Evolutionary conservation across 2,113 vertebrate genomes (phyloP).

Genomic region (Laticauda laticaudata): DNA sequence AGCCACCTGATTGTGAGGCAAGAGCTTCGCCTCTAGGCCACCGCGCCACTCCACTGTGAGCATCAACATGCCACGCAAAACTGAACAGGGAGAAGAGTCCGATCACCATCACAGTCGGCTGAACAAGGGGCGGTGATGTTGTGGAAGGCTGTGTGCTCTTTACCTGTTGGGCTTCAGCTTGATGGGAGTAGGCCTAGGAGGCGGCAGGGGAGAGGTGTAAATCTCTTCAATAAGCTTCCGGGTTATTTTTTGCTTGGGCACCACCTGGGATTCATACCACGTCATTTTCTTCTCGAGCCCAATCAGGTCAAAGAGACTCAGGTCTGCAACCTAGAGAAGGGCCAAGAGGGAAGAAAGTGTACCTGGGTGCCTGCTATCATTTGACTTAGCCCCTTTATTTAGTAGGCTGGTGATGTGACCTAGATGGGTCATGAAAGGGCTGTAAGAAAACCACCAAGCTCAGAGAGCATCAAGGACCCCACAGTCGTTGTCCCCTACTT

Average conservation of each 20-base stretch:
- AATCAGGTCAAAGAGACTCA: conserved; percentile 85
- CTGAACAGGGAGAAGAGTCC: background rate
- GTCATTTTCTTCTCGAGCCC: conserved; percentile 84
- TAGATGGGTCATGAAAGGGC: background rate
- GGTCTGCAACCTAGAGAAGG: conserved; percentile 71
- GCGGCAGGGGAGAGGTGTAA: conserved; percentile 76
- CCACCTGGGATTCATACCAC: conserved; percentile 79
- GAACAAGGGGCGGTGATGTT: background rate
- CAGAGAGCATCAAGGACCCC: background rate
- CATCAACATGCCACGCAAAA: background rate
- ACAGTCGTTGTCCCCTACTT: background rate
- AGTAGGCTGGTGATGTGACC: background rate
- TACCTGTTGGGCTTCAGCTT: conserved; percentile 91
- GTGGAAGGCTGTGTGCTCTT: background rate
- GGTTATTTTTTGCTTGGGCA: conserved; percentile 86
- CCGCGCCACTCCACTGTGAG: too few relatives aligned
- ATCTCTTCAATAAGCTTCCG: conserved; percentile 89
- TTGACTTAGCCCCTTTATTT: background rate
- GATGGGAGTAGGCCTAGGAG: conserved; percentile 75
- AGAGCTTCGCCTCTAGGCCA: too few relatives aligned
- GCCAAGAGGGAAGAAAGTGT: background rate
- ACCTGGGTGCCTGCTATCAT: background rate
- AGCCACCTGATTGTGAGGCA: too few relatives aligned
- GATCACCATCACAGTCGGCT: accelerated
- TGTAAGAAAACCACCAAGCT: background rate